Evolutionary conservation across 1,140 invertebrate genomes (phyloP), one percentile per base, ranked within the genome.

Genomic region (Olivierus martensii): DNA sequence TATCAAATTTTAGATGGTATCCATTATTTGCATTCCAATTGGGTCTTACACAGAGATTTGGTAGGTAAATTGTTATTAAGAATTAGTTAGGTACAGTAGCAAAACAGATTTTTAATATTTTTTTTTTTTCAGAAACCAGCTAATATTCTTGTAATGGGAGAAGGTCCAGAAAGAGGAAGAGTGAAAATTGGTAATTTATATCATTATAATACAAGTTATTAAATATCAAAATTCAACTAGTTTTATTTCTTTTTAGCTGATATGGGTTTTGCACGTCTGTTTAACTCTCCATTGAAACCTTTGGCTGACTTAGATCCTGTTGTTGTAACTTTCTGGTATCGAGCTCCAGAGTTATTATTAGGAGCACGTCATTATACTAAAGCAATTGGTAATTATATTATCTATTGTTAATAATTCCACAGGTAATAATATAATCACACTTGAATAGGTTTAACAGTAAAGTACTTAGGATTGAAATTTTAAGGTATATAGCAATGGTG

Each of bases 281-380:
- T 99, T 63, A 97, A 99, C 76, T 90, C 92, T 3, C 96, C 96
- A 3, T 71, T 99, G 18, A 99, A 99, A 71, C 94, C 96, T 2
- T 71, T 99, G 36, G 91, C 92, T 18, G 91, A 96, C 73, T 75
- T 99, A 55, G 96, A 99, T 78, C 96, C 96, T 44, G 96, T 99
- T 19, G 96, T 99, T 43, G 96, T 99, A 12, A 99, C 96, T 56
- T 99, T 99, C 75, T 99, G 96, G 96, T 99, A 99, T 70, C 77
- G 94, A 67, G 94, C 94, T 11, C 94, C 94, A 3, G 95, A 99
- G 74, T 71, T 99, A 45, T 70, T 99, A 41, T 74, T 99, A 39
- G 94, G 93, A 45, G 93, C 94, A 47, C 79, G 94, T 52, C 94
- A 98, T 80, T 99, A 98, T 63, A 97, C 93, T 11, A 97, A 97